phyloP scores from a whole-genome alignment of 2,797 vertebrate genomes.

The Oophaga sylvatica region DNA sequence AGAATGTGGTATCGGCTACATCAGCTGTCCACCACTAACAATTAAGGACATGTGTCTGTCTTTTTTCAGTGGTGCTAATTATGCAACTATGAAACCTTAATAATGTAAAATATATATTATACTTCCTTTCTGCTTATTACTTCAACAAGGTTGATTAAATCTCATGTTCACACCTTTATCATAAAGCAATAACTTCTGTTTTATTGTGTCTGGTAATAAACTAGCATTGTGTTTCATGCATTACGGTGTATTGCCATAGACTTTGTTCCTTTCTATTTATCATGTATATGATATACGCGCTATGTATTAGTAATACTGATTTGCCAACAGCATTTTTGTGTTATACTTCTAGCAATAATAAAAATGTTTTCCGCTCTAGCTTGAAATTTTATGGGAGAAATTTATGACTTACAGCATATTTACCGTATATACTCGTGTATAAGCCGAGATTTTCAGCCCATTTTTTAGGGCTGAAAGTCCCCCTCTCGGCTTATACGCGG shows the following conservation, averaged over 20 bases:
- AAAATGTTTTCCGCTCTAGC: constrained; percentile 21
- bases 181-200: constrained; percentile 4
- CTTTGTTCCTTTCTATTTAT: constrained; percentile 27
- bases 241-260: background rate
- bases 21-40: too few species aligned
- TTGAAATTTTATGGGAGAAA: constrained; percentile 18
- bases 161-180: background rate
- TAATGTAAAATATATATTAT: background rate
- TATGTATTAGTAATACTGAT: constrained; percentile 50
- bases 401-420: background rate
- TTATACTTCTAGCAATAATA: constrained; percentile 52
- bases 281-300: constrained; percentile 28
- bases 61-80: too few species aligned
- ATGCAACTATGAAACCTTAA: too few species aligned
- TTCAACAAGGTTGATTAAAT: background rate
- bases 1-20: too few species aligned
- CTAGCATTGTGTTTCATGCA: constrained; percentile 12
- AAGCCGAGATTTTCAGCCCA: too few species aligned
- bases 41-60: too few species aligned
- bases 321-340: constrained; percentile 50
- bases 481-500: too few species aligned
- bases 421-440: too few species aligned
- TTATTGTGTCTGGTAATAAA: constrained; percentile 33
- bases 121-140: background rate
- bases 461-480: too few species aligned